Evolutionary conservation across 2,888 invertebrate species (phyloP), one percentile per base, ranked within the genome.

Genomic region (Drosophila subquinaria): DNA sequence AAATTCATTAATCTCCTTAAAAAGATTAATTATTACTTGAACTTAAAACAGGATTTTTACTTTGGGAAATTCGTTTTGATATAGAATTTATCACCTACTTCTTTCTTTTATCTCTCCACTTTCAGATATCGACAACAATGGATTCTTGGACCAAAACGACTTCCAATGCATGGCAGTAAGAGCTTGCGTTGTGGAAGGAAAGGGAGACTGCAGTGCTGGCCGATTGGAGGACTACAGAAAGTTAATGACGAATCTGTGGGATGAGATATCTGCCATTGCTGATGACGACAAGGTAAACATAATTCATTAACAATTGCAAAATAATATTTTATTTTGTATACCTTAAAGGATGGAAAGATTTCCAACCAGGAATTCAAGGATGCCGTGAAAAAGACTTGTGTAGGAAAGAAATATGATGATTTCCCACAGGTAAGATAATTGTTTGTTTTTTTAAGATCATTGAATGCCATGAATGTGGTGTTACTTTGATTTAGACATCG

Each of bases 101-200:
- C 27, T 27, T 6, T 27, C 27, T 27, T 27, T 27, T 6, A 1
- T n/a, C 6, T 5, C n/a, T n/a, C 15, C 0, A 17, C 35, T 92
- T 92, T 17, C 93, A 97, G 97, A 97, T 94, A 96, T 97, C 88
- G 97, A 97, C 93, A 96, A 96, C 94, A 97, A 97, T 92, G 97
- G 97, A 17, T 96, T 95, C 92, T 92, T 97, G 88, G 97, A 97
- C 91, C 95, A 96, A 77, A 95, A 95, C 89, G 97, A 97, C 93
- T 97, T 97, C 92, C 95, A 96, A 71, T 97, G 97, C 92, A 94
- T 97, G 93, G 97, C 97, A 6, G 93, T 97, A 17, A 94, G 96
- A 79, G 96, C 96, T 69, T 97, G 97, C 73, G 94, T 97, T 52
- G 95, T 97, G 63, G 97, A 97, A 90, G 96, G 97, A 79, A 96